These are phyloP conservation scores for Luehdorfia chinensis DNA, from an alignment of 1,140 invertebrate genomes.

Conservation along the genomic window DNA sequence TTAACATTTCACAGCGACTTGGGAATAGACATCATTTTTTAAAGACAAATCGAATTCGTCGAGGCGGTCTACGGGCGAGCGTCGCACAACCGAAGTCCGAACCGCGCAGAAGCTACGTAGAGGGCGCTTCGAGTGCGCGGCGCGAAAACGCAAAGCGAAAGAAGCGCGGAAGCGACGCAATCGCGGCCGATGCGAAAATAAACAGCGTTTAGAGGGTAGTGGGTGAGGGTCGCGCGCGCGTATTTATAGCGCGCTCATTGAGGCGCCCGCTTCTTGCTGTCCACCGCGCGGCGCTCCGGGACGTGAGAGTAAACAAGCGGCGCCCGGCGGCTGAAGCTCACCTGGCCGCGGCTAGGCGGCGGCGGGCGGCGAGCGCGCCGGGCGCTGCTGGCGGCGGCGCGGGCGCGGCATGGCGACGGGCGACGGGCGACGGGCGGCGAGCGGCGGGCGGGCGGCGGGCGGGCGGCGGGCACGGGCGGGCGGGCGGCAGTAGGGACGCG, in stretches of 20 bases:
- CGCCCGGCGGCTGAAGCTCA: no score
- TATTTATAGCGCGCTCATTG: conserved; percentile 50
- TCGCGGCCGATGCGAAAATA: conserved; percentile 29
- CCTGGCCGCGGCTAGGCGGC: conserved; percentile 23
- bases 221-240: conserved; percentile 46
- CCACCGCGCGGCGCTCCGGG: conserved; percentile 2
- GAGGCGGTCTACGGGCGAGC: conserved; percentile 36
- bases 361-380: conserved; percentile 28
- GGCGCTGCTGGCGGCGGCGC: conserved; percentile 21
- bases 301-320: no score
- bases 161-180: conserved; percentile 19
- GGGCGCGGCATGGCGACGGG: no score
- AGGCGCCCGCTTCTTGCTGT: conserved; percentile 33
- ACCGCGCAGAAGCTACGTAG: conserved; percentile 5
- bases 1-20: not conserved
- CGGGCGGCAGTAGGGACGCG: conserved; percentile 1
- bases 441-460: conserved; percentile 29
- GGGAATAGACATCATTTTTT: not conserved
- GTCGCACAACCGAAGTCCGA: conserved; percentile 1
- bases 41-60: not conserved
- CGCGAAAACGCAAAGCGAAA: conserved; percentile 2
- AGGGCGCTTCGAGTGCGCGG: conserved; percentile 13
- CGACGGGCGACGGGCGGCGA: conserved; percentile 20
- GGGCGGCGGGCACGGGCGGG: conserved; percentile 20
- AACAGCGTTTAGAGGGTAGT: conserved; percentile 51